Evolutionary conservation across 2,113 vertebrate species (phyloP).

Genomic region (Pelmatolapia mariae): DNA sequence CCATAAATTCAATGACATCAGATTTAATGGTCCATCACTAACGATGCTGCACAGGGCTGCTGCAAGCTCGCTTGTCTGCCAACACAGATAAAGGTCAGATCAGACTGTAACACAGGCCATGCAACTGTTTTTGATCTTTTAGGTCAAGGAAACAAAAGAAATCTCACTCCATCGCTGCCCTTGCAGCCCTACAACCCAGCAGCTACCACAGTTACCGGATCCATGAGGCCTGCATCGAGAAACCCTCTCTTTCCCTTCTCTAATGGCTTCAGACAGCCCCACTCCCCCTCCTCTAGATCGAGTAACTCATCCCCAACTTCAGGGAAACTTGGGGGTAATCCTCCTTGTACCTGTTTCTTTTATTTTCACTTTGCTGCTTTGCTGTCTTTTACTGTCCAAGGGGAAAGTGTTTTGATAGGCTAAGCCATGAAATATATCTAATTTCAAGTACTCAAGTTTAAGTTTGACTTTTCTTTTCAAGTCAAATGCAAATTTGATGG

Average conservation of each 20-base stretch:
- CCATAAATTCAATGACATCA: not conserved
- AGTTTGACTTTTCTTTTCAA: not conserved
- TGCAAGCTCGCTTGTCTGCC: not conserved
- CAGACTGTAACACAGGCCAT: not conserved
- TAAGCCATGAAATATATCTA: not conserved
- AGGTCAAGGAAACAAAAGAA: constrained; percentile 56
- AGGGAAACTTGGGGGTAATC: constrained; percentile 63
- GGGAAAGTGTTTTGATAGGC: not conserved
- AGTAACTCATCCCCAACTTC: constrained; percentile 36
- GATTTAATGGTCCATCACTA: constrained; percentile 18
- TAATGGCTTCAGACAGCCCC: constrained; percentile 48
- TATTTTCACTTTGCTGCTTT: not conserved
- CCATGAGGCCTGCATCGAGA: constrained; percentile 39
- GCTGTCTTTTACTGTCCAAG: not conserved
- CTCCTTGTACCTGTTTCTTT: not conserved
- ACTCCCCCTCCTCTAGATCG: constrained; percentile 39
- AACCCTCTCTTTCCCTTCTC: constrained; percentile 26
- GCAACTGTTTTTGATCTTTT: constrained; percentile 56
- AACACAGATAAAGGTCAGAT: not conserved
- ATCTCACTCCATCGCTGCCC: constrained; percentile 10
- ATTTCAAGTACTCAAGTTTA: not conserved
- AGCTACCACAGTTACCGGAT: constrained; percentile 6
- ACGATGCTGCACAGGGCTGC: constrained; percentile 28
- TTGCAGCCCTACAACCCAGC: constrained; percentile 29
- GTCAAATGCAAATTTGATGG: not conserved